Percentiles rank a stretch among this genome's conserved stretches.
phyloP scores from a whole-genome alignment of 2,888 invertebrate genomes.

The Sipha maydis region DNA sequence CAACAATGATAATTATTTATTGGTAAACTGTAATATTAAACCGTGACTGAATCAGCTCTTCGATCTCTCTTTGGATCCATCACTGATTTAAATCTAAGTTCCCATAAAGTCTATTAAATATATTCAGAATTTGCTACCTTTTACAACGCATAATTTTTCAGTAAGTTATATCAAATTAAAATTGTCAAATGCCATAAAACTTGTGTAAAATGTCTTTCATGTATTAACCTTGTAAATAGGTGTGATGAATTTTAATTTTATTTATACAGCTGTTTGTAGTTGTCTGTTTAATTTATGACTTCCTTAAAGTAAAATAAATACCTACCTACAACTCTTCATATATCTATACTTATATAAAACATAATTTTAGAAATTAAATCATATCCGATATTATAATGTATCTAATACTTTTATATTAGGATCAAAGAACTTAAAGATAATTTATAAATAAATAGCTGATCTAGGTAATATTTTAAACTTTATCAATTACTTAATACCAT shows the following conservation, averaged over 20 bases:
- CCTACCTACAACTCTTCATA: neutral
- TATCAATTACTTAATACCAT: neutral
- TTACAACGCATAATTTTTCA: neutral
- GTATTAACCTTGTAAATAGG: neutral
- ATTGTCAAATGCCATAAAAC: neutral
- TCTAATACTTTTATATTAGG: neutral
- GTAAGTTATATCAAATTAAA: neutral
- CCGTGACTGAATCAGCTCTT: neutral
- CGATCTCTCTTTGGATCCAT: neutral
- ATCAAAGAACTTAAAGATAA: neutral
- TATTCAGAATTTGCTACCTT: neutral
- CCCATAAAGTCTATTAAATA: neutral
- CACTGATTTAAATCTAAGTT: neutral
- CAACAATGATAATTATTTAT: neutral
- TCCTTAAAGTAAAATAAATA: constrained; percentile 15
- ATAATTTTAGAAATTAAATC: neutral
- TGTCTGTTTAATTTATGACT: constrained; percentile 11
- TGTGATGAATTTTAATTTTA: neutral
- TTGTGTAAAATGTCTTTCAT: neutral
- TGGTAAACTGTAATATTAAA: no score
- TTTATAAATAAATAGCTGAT: neutral
- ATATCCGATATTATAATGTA: neutral
- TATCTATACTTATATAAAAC: neutral
- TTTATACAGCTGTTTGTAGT: constrained; percentile 6
- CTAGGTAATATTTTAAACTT: neutral